Evolutionary conservation across 2,888 invertebrate genomes (phyloP), one percentile per base, ranked within the genome.

Genomic region (Allophyes oxyacanthae): DNA sequence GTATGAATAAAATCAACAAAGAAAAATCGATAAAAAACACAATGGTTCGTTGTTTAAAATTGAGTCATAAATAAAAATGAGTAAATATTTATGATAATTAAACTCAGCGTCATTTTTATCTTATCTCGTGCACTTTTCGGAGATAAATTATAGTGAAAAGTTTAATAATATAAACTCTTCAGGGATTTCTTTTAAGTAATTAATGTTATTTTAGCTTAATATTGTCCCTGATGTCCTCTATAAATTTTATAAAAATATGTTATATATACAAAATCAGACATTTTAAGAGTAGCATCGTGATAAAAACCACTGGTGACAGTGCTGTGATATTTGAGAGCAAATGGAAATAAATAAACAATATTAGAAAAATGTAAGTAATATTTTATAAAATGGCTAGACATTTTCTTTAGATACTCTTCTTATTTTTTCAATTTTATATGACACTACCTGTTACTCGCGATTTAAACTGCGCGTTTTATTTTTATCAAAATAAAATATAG

Each of bases 141-240:
- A 58, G 14, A 10, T 28, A n/a, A n/a, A 26, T 15, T 28, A 38
- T 2, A 52, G 28, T 30, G 9, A 44, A 51, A 64, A 57, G 34
- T 58, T 36, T 58, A 59, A 71, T 43, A 65, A n/a, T 40, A 49
- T 9, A 52, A 32, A 45, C n/a, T 52, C 11, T 42, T n/a, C 28
- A 38, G 28, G 30, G 43, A 55, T 37, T 69, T 50, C 34, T 64
- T 37, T 64, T 65, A 20, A 20, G 20, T 20, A 57, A 65, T 44
- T 25, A 33, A 14, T 69, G 14, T 68, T 38, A 6, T 52, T 44
- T 41, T 13, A 45, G 14, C 28, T 42, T 9, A 5, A 15, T 36
- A 1, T 6, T 46, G 66, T 59, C 67, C 9, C 15, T 30, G 25
- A 72, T 66, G 72, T 6, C 66, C 66, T 71, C 45, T 53, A 7